Percentiles rank a stretch among this genome's conserved stretches.
phyloP scores from a whole-genome alignment of 2,113 vertebrate species.

The Silurus meridionalis region DNA sequence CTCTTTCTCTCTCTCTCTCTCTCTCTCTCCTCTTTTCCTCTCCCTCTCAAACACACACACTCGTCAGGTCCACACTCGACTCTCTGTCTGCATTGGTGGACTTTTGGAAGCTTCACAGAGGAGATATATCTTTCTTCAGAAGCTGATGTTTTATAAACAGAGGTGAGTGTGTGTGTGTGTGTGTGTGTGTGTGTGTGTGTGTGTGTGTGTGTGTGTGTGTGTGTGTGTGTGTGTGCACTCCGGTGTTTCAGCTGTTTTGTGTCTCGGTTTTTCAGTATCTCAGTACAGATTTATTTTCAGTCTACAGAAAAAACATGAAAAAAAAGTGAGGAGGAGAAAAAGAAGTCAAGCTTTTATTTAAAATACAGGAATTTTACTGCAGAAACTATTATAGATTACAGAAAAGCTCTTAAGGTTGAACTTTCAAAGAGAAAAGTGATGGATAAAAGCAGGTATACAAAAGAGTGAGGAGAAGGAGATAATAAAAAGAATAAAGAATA shows the following conservation, averaged over 20 bases:
- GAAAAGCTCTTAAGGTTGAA: not conserved
- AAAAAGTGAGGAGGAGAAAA: not conserved
- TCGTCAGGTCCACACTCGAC: no score
- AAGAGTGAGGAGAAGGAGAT: not conserved
- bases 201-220: not conserved
- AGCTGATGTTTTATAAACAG: not conserved
- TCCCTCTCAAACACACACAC: not conserved
- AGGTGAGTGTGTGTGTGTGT: slow-evolving; percentile 9
- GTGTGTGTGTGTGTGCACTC: not conserved
- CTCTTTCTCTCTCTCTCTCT: not conserved
- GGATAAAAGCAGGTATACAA: not conserved
- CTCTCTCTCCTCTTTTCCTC: not conserved
- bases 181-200: not conserved
- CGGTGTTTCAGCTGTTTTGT: not conserved
- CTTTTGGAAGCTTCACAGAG: slow-evolving; percentile 1
- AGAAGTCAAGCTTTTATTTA: not conserved
- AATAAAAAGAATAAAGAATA: not conserved
- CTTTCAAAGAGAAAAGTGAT: no score
- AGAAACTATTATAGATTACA: not conserved
- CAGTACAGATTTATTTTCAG: not conserved
- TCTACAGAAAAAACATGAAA: not conserved
- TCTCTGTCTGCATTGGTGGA: no score
- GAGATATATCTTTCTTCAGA: not conserved
- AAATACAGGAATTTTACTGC: not conserved
- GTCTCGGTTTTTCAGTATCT: not conserved